phyloP scores from a whole-genome alignment of 92 coral and sea anemone genomes.

The Siderastrea siderea region DNA sequence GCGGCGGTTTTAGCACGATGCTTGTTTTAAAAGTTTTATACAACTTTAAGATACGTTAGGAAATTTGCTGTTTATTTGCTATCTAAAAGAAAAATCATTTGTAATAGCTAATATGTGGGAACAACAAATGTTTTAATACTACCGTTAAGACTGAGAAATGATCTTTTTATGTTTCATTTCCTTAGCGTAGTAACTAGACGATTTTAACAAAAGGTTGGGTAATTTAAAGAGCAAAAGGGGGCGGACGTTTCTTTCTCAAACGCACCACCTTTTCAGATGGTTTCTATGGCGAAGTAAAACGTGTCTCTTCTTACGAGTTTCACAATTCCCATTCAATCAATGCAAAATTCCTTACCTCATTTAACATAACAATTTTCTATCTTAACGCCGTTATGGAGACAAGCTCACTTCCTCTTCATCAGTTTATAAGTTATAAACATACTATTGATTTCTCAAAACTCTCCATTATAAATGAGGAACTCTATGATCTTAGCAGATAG shows the following conservation, averaged over 20 bases:
- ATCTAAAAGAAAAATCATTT: background rate
- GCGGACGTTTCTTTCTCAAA: conserved; percentile 5
- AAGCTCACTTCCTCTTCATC: background rate
- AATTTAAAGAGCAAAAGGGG: conserved; percentile 1
- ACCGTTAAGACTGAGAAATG: too few relatives aligned
- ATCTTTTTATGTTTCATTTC: background rate
- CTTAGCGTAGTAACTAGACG: conserved; percentile 1
- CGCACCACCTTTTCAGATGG: background rate
- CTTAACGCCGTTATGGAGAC: conserved; percentile 33
- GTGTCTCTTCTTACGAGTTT: background rate
- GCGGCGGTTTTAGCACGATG: background rate
- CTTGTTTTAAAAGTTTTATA: background rate
- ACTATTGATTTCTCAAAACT: background rate
- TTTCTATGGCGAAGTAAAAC: conserved; percentile 40
- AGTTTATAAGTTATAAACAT: background rate
- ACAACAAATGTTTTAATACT: background rate
- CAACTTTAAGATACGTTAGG: background rate
- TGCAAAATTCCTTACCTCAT: background rate
- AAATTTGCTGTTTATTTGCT: background rate
- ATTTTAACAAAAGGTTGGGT: conserved; percentile 5
- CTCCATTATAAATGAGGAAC: background rate
- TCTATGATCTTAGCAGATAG: background rate
- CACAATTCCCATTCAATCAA: background rate
- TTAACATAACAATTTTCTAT: conserved; percentile 7
- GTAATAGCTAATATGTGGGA: background rate